Evolutionary conservation across 2,888 invertebrate genomes (phyloP), one percentile per base, ranked within the genome.

Genomic region (Trimorus sp.): DNA sequence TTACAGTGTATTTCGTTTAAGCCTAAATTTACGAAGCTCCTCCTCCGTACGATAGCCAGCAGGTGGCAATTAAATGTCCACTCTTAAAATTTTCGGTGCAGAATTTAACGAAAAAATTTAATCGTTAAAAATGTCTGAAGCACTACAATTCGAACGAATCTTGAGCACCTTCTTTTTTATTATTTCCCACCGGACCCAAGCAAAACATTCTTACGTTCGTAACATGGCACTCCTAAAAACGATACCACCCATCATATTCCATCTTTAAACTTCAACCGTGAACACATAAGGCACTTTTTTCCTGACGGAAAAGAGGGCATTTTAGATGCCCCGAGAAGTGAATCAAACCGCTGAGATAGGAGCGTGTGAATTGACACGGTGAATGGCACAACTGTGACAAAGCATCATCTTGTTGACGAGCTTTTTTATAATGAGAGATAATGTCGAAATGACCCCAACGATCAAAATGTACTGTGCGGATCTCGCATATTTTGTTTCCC

Each of bases 301-400:
- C 79, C 76, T 74, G 8, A 40, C 40, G 40, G 66, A 75, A 70
- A 81, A 78, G 78, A 80, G 70, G 78, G 78, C 78, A 83, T 82
- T 79, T 79, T 77, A 82, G 71, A 73, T 66, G 66, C 53, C 76
- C 75, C 80, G 76, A 83, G 82, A 83, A 83, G 51, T 60, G 11
- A 62, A 68, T 38, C 38, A 38, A 14, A 42, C 37, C 40, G n/a
- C 45, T 14, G 54, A 59, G 75, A 77, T 77, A 77, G 58, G 36
- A 37, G 12, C 42, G 37, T 51, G 63, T 42, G 77, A 70, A 77
- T 69, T 63, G 63, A 77, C 59, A 77, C 37, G 16, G 26, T 58
- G 69, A 77, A 77, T 62, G 42, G 62, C 51, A 49, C 42, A 40
- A 65, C 58, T 63, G 63, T 63, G 45, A 73, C 63, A 60, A 69